phyloP scores from a whole-genome alignment of 2,113 vertebrate genomes.

The Apus apus region DNA sequence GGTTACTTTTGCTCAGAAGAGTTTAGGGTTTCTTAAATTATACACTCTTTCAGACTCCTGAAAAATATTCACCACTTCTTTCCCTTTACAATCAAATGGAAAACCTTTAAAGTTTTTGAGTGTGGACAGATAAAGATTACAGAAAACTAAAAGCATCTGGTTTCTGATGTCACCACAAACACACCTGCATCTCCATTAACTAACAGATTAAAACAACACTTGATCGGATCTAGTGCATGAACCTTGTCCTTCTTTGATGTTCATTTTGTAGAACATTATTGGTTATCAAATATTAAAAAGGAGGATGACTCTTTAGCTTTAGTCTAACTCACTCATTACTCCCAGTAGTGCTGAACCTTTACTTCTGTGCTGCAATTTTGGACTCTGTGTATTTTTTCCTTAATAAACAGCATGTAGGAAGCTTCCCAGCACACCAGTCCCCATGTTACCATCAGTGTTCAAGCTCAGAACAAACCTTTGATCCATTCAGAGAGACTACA shows the following conservation, averaged over 20 bases:
- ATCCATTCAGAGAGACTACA: neutral
- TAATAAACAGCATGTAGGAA: neutral
- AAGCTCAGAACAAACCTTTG: neutral
- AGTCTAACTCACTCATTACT: neutral
- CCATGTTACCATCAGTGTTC: neutral
- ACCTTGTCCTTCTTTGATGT: neutral
- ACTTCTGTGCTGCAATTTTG: neutral
- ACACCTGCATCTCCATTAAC: neutral
- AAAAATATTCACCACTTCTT: neutral
- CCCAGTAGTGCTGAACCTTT: neutral
- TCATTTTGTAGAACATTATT: neutral
- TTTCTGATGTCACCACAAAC: neutral
- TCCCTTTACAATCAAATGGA: neutral
- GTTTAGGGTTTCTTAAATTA: neutral
- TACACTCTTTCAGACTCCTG: neutral
- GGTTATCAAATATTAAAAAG: neutral
- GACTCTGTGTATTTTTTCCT: neutral
- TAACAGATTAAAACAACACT: neutral
- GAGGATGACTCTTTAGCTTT: neutral
- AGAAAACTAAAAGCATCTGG: neutral
- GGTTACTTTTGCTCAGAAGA: neutral
- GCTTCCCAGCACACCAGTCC: neutral
- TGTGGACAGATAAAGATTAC: neutral
- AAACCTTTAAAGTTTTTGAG: neutral
- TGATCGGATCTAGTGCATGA: neutral